Percentiles rank a stretch among this genome's conserved stretches.
phyloP scores from a whole-genome alignment of 2,888 invertebrate species.

The Drosophila putrida region DNA sequence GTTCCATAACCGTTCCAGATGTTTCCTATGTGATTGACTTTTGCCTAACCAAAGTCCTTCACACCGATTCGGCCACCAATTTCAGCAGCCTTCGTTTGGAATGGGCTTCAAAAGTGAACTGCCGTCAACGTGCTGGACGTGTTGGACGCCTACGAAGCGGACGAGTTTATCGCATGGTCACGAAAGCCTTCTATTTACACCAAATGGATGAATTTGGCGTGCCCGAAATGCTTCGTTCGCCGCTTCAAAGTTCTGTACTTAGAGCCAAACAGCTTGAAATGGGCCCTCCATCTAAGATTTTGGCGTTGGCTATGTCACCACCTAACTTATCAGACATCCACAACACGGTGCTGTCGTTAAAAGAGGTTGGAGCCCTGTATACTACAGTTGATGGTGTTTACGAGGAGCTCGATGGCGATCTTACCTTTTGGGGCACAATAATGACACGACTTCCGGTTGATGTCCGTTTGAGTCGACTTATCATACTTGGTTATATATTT shows the following conservation, averaged over 20 bases:
- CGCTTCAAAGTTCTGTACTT: constrained; percentile 92
- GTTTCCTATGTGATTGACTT: constrained; percentile 97
- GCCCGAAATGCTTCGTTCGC: constrained; percentile 93
- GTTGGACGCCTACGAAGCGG: constrained; percentile 95
- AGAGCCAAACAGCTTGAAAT: constrained; percentile 93
- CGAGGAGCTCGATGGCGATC: constrained; percentile 90
- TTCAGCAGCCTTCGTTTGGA: constrained; percentile 88
- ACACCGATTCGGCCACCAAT: constrained; percentile 91
- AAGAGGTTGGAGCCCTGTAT: constrained; percentile 93
- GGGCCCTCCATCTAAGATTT: constrained; percentile 91
- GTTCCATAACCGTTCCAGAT: constrained; percentile 95
- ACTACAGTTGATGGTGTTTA: constrained; percentile 87
- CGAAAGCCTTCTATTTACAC: constrained; percentile 88
- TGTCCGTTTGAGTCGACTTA: constrained; percentile 92
- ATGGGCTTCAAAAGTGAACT: constrained; percentile 96
- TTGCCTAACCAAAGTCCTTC: constrained; percentile 94
- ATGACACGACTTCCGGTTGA: constrained; percentile 94
- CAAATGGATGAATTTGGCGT: constrained; percentile 87
- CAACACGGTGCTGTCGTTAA: constrained; percentile 92
- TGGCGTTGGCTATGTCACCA: constrained; percentile 94
- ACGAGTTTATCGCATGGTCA: constrained; percentile 93
- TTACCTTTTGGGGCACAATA: constrained; percentile 94
- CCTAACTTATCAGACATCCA: constrained; percentile 93
- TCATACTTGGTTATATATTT: constrained; percentile 94
- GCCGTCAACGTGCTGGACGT: constrained; percentile 95